Conservation (phyloP, 2,888 invertebrate genomes). For the Sceliomorpha sp. region DNA sequence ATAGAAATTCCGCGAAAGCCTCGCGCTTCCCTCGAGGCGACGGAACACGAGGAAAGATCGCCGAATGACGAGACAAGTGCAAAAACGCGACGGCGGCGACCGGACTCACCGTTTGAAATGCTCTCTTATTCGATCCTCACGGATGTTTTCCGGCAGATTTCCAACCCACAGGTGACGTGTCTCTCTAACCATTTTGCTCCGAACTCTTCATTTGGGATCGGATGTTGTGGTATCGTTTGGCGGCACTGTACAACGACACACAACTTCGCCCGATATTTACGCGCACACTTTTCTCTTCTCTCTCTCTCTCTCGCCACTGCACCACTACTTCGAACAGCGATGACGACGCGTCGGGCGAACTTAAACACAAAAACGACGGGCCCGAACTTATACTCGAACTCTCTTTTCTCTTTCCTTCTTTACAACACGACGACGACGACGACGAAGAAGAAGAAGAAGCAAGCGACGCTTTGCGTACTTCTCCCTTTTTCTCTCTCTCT, state of each 20-base stretch:
- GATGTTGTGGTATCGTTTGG: slow-evolving; percentile 81
- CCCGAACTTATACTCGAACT: neutral
- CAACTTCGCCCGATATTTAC: slow-evolving; percentile 72
- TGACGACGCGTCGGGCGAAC: neutral
- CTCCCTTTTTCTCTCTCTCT: slow-evolving; percentile 2
- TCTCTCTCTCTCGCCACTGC: neutral
- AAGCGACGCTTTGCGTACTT: slow-evolving; percentile 1
- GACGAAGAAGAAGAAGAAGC: no score
- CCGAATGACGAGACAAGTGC: no score
- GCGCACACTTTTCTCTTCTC: slow-evolving; percentile 2
- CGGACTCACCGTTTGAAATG: slow-evolving; percentile 97
- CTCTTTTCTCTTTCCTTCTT: neutral
- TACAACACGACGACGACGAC: no score
- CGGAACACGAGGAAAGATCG: no score
- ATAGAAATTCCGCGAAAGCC: no score
- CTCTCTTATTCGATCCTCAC: slow-evolving; percentile 97
- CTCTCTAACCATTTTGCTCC: slow-evolving; percentile 99
- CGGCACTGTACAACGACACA: slow-evolving; percentile 80
- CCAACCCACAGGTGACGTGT: slow-evolving; percentile 99
- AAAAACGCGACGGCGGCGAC: no score
- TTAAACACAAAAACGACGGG: slow-evolving; percentile 14
- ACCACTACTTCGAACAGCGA: slow-evolving; percentile 18
- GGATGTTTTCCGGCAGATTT: slow-evolving; percentile 99
- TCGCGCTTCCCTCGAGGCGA: no score
- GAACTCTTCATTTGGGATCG: slow-evolving; percentile 93